Evolutionary conservation across 2,888 invertebrate genomes (phyloP).

Genomic region (Andrena minutula): DNA sequence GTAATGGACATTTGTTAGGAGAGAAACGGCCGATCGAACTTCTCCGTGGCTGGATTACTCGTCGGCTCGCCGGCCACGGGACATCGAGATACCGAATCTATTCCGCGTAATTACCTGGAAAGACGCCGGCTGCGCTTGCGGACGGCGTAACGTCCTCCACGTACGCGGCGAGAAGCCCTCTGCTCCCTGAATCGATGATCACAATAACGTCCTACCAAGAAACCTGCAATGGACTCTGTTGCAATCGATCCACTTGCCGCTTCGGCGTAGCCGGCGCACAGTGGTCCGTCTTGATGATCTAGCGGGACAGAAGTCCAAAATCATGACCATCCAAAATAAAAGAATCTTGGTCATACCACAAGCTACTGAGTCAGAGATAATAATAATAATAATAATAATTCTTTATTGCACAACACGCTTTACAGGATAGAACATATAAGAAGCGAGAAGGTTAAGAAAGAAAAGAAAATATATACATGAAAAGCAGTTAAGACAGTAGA

Average conservation of each 20-base stretch:
- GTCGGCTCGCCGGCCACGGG: slow-evolving; percentile 51
- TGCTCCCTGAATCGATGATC: slow-evolving; percentile 12
- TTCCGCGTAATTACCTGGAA: slow-evolving; percentile 74
- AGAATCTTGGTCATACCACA: no score
- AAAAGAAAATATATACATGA: no score
- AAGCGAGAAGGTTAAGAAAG: no score
- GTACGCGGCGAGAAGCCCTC: slow-evolving; percentile 47
- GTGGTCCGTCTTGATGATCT: no score
- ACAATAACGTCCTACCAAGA: background rate
- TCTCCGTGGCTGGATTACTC: slow-evolving; percentile 51
- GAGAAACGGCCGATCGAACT: slow-evolving; percentile 66
- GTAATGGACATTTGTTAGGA: slow-evolving; percentile 74
- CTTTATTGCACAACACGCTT: no score
- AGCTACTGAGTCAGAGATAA: no score
- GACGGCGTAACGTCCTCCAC: slow-evolving; percentile 55
- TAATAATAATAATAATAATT: no score
- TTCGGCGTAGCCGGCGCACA: no score
- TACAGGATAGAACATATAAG: no score
- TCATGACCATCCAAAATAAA: no score
- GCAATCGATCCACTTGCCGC: background rate
- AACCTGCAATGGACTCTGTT: background rate
- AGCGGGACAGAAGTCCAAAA: no score
- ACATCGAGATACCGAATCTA: slow-evolving; percentile 77
- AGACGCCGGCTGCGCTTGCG: slow-evolving; percentile 51
- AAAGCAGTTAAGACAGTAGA: no score